A percentile compares a stretch with the other conserved stretches of the same genome.
phyloP scores from a whole-genome alignment of 2,888 invertebrate species.

The Drosophila diplacantha region DNA sequence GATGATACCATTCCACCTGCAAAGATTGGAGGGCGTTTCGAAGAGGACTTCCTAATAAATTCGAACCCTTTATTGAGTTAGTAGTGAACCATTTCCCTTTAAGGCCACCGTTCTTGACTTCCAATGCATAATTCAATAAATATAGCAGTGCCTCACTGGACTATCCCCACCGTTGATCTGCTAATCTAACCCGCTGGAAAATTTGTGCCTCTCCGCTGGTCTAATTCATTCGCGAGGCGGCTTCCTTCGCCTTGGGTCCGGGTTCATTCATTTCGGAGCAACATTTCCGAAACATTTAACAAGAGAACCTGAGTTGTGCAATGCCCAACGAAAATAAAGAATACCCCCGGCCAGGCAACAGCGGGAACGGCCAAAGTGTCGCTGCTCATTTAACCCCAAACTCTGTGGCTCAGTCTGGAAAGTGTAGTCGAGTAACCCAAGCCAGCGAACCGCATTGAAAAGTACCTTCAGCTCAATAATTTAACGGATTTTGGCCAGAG shows the following conservation, averaged over 20 bases:
- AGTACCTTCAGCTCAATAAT: conserved; percentile 74
- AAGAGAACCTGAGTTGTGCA: conserved; percentile 41
- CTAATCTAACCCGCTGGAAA: conserved; percentile 20
- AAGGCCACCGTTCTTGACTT: not conserved
- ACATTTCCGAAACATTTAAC: conserved; percentile 45
- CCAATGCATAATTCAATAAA: conserved; percentile 13
- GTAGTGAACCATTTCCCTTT: too few species aligned
- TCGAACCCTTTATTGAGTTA: not conserved
- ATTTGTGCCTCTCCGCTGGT: conserved; percentile 7
- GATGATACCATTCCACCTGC: not conserved
- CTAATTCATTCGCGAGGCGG: conserved; percentile 26
- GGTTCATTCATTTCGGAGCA: conserved; percentile 31
- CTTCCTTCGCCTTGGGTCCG: conserved; percentile 18
- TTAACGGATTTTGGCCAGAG: conserved; percentile 72
- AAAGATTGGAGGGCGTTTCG: not conserved
- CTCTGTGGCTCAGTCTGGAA: conserved; percentile 35
- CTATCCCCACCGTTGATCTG: conserved; percentile 24
- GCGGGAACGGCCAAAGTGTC: conserved; percentile 52
- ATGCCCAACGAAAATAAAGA: conserved; percentile 46
- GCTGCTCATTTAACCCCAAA: conserved; percentile 70
- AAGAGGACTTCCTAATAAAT: not conserved
- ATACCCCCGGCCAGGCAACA: conserved; percentile 23
- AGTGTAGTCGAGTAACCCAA: conserved; percentile 22
- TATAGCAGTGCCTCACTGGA: conserved; percentile 10
- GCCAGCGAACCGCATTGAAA: conserved; percentile 68